These are phyloP conservation scores for Drosophila punjabiensis DNA, from an alignment of 1,140 invertebrate genomes.

Conservation along the genomic window DNA sequence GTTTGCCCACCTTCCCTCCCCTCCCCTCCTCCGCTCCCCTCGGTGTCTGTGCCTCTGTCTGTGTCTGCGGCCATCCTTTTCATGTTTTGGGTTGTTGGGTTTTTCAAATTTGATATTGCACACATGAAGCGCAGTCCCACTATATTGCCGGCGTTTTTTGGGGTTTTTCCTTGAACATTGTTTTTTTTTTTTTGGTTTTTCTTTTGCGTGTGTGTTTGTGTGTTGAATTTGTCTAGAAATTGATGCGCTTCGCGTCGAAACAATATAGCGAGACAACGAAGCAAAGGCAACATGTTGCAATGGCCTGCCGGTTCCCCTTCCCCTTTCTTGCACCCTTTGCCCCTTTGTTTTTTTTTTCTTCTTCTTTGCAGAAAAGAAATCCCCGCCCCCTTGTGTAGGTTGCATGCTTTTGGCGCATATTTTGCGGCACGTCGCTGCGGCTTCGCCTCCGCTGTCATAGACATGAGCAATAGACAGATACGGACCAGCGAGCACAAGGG, in stretches of 20 bases:
- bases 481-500: conserved; percentile 30
- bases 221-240: conserved; percentile 76
- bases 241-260: conserved; percentile 69
- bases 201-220: conserved; percentile 38
- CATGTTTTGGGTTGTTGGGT: conserved; percentile 31
- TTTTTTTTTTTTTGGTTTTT: neutral
- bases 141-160: conserved; percentile 15
- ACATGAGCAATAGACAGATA: conserved; percentile 58
- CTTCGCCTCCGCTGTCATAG: conserved; percentile 63
- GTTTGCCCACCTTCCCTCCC: conserved; percentile 8
- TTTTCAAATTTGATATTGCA: conserved; percentile 72
- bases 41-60: conserved; percentile 9
- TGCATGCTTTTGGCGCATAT: conserved; percentile 75
- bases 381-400: conserved; percentile 25
- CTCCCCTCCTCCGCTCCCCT: neutral
- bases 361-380: neutral
- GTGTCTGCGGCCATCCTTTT: conserved; percentile 16
- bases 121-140: conserved; percentile 55
- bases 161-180: conserved; percentile 3
- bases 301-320: conserved; percentile 24
- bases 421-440: conserved; percentile 64
- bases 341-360: neutral
- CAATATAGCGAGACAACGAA: conserved; percentile 59
- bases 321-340: neutral
- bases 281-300: conserved; percentile 78